These are phyloP conservation scores for Rhyacophila evoluta DNA, from an alignment of 2,888 invertebrate genomes.

Conservation along the genomic window DNA sequence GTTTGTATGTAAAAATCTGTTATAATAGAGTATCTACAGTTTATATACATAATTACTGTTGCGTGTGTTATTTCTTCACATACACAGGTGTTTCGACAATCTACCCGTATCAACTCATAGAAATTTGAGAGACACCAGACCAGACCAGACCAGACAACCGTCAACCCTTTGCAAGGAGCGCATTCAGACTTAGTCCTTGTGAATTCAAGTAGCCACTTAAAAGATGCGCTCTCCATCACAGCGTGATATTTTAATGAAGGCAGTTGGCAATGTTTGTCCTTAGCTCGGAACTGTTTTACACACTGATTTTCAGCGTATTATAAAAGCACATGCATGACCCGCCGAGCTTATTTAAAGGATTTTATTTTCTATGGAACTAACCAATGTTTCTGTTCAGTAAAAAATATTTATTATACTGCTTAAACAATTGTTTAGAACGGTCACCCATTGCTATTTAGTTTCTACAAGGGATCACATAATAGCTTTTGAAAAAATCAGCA, in stretches of 20 bases:
- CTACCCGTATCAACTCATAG: not conserved
- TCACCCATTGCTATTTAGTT: too few relatives aligned
- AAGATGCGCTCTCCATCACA: conserved; percentile 32
- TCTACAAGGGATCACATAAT: too few relatives aligned
- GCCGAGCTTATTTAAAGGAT: not conserved
- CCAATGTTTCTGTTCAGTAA: too few relatives aligned
- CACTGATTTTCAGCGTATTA: not conserved
- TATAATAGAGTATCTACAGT: too few relatives aligned
- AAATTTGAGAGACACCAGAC: conserved; percentile 20
- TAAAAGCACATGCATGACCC: not conserved
- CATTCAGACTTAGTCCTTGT: conserved; percentile 25
- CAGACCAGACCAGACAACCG: conserved; percentile 16
- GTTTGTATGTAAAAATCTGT: too few relatives aligned
- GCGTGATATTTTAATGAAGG: conserved; percentile 40
- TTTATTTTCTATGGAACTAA: too few relatives aligned
- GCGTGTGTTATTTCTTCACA: not conserved
- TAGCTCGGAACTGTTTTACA: not conserved
- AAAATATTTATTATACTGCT: too few relatives aligned
- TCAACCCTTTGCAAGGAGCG: conserved; percentile 13
- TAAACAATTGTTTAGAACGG: too few relatives aligned
- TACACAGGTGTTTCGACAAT: not conserved
- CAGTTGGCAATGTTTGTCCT: conserved; percentile 27
- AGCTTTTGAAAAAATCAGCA: too few relatives aligned
- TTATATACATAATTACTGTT: too few relatives aligned
- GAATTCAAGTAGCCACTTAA: conserved; percentile 33